These are phyloP conservation scores for Philhelius pedissequus DNA, from an alignment of 2,888 invertebrate species.

Conservation along the genomic window DNA sequence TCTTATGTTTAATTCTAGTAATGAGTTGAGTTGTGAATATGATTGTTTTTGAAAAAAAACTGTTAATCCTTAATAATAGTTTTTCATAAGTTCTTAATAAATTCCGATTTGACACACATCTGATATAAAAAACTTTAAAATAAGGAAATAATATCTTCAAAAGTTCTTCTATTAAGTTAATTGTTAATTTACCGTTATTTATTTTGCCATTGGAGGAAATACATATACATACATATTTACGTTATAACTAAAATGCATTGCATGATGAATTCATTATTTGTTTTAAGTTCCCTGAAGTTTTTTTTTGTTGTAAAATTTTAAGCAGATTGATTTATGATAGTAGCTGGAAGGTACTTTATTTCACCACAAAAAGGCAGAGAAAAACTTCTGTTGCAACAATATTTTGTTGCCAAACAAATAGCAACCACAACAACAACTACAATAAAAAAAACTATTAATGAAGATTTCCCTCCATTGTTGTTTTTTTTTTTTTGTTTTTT, in stretches of 20 bases:
- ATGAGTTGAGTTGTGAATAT: too few species aligned
- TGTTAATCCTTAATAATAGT: too few species aligned
- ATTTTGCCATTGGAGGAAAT: not conserved
- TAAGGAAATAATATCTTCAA: too few species aligned
- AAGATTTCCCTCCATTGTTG: constrained; percentile 60
- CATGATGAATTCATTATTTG: not conserved
- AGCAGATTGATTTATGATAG: not conserved
- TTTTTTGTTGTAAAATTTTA: not conserved
- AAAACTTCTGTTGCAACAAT: constrained; percentile 28
- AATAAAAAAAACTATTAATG: constrained; percentile 12
- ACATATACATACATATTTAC: too few species aligned
- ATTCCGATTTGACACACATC: too few species aligned
- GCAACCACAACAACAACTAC: not conserved
- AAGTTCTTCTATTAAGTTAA: too few species aligned
- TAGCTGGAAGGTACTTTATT: constrained; percentile 18
- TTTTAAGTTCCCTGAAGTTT: not conserved
- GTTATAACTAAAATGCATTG: not conserved
- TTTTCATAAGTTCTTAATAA: too few species aligned
- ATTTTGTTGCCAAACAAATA: constrained; percentile 14
- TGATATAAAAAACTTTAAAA: too few species aligned
- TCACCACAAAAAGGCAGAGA: constrained; percentile 11
- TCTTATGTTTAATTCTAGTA: too few species aligned
- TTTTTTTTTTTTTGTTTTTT: not conserved
- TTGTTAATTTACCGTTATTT: not conserved
- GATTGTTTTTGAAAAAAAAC: too few species aligned